Evolutionary conservation across 2,797 vertebrate genomes (phyloP).

Genomic region (Myripristis jacobus): DNA sequence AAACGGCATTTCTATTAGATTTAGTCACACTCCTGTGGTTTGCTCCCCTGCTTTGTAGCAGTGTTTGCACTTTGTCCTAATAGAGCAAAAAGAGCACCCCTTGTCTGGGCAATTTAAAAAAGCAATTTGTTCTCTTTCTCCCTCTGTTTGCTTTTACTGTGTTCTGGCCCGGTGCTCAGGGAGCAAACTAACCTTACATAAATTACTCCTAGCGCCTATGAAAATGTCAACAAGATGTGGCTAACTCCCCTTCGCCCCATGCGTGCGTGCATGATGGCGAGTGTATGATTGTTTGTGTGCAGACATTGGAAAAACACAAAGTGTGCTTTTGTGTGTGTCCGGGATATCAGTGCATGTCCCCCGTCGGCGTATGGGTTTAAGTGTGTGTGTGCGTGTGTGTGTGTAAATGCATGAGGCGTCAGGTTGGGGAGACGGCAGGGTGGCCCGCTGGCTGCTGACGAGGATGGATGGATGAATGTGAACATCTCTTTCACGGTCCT

Average conservation of each 20-base stretch:
- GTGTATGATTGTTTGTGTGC: neutral
- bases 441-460: constrained; percentile 50
- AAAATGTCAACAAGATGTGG: constrained; percentile 81
- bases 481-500: constrained; percentile 76
- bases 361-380: neutral
- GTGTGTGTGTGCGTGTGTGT: constrained; percentile 9
- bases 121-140: constrained; percentile 82
- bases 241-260: constrained; percentile 42
- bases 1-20: constrained; percentile 72
- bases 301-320: too few species aligned
- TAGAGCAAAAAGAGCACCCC: constrained; percentile 77
- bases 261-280: neutral
- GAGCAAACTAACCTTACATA: constrained; percentile 78
- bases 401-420: constrained; percentile 31
- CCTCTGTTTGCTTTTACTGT: constrained; percentile 79
- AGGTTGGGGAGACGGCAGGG: constrained; percentile 27
- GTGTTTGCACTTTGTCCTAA: constrained; percentile 81
- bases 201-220: constrained; percentile 78
- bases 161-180: constrained; percentile 76
- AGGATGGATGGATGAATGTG: constrained; percentile 77
- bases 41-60: constrained; percentile 58
- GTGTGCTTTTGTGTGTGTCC: constrained; percentile 31
- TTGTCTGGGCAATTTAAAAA: constrained; percentile 83
- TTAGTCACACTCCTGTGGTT: constrained; percentile 67
- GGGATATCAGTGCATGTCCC: neutral